Conservation (phyloP, 2,888 invertebrate genomes). For the Carterocephalus palaemon region DNA sequence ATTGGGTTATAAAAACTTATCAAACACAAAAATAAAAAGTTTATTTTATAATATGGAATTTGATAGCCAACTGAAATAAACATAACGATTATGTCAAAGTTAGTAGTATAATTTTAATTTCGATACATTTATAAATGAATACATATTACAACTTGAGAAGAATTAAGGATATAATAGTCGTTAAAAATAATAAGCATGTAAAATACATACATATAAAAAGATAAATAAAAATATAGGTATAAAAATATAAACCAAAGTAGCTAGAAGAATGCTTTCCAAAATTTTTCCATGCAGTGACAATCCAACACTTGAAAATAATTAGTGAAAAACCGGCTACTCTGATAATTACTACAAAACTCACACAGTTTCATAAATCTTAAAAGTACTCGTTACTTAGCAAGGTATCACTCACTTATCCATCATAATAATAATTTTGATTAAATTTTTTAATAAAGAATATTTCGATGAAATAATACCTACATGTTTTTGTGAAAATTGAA, state of each 20-base stretch:
- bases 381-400: slow-evolving; percentile 4
- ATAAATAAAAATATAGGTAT: slow-evolving; percentile 29
- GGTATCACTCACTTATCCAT: slow-evolving; percentile 2
- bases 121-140: slow-evolving; percentile 23
- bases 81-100: too few species aligned
- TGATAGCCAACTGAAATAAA: too few species aligned
- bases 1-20: background rate
- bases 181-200: slow-evolving; percentile 2
- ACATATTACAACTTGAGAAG: too few species aligned
- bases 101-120: slow-evolving; percentile 25
- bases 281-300: slow-evolving; percentile 42
- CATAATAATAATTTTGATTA: too few species aligned
- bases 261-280: slow-evolving; percentile 74
- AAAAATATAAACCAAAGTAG: slow-evolving; percentile 24
- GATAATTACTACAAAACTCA: slow-evolving; percentile 26
- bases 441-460: too few species aligned
- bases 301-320: slow-evolving; percentile 22
- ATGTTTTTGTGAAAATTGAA: too few species aligned
- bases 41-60: background rate
- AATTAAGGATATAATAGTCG: slow-evolving; percentile 5
- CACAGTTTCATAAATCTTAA: slow-evolving; percentile 38
- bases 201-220: slow-evolving; percentile 24
- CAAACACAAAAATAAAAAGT: background rate
- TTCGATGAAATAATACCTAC: too few species aligned
- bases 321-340: slow-evolving; percentile 15